These are phyloP conservation scores for Phaedon cochleariae DNA, from an alignment of 2,888 invertebrate species.

Conservation along the genomic window DNA sequence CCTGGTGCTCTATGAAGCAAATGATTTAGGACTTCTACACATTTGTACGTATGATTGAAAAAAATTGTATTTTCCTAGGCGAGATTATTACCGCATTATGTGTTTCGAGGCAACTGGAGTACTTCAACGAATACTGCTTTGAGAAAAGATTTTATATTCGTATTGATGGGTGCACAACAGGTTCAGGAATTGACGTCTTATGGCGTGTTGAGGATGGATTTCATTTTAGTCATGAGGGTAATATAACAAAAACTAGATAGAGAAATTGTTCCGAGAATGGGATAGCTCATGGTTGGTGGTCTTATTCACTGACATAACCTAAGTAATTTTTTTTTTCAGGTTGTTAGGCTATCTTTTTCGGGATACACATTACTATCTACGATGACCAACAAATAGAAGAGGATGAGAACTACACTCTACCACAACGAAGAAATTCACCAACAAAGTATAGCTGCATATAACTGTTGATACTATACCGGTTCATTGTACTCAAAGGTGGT, in stretches of 20 bases:
- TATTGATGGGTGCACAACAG: not conserved
- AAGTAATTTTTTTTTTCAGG: not conserved
- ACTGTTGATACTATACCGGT: too few species aligned
- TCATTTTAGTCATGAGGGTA: not conserved
- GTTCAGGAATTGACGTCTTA: not conserved
- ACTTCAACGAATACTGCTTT: not conserved
- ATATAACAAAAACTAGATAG: not conserved
- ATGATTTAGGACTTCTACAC: too few species aligned
- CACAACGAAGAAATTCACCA: too few species aligned
- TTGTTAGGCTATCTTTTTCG: not conserved
- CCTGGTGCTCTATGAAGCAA: too few species aligned
- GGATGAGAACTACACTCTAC: too few species aligned
- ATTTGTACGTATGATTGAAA: too few species aligned
- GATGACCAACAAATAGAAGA: not conserved
- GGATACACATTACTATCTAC: not conserved
- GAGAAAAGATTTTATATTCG: conserved; percentile 1
- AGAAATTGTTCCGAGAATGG: too few species aligned
- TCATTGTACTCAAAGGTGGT: too few species aligned
- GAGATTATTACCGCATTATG: not conserved
- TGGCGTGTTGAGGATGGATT: not conserved
- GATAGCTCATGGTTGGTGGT: too few species aligned
- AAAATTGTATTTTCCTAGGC: not conserved
- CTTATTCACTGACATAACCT: too few species aligned
- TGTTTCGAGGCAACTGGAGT: not conserved
- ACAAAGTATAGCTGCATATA: too few species aligned